Base-by-base conservation (phyloP, 2,113 vertebrate species). In the Puntigrus tetrazona region DNA sequence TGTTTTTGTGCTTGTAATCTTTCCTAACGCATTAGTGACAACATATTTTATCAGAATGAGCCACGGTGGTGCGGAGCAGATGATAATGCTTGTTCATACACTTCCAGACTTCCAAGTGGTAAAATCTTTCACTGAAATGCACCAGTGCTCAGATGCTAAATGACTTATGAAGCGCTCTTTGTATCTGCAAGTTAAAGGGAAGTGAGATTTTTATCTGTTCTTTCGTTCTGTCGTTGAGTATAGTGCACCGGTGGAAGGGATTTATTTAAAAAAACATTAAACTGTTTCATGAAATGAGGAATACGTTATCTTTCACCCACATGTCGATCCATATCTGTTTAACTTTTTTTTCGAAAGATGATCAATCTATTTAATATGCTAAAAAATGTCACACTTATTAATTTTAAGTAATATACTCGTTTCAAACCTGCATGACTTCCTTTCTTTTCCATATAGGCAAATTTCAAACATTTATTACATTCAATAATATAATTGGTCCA, bases 121-220 rank as follows among this genome's bases (percentile, higher is more conserved):
- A 74, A 59, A 67, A 27, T 25, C 7, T 47, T 80, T 22, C 25
- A 27, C 73, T 31, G 18, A 81, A n/a, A 59, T 27, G 43, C 47
- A 43, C 13, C 55, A 63, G n/a, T 18, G 14, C n/a, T 10, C 38
- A 78, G 9, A 55, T 81, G 25, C 57, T 50, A 45, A 57, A 38
- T 65, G 34, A 57, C 25, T 47, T 63, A 73, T 78, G 70, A 82
- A 65, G 43, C 50, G 29, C 1, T 61, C 57, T 81, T 84, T 29
- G 75, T 82, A 65, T 85, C 65, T 74, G 86, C 52, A 45, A 78
- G 63, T 36, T 36, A 87, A 73, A 87, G 79, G 34, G 67, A 80
- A 85, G 70, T 69, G 75, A 41, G 45, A 70, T 43, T 81, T 50
- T 84, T 85, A 82, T 85, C 79, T 81, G 18, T 10, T 34, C 34